Base-by-base conservation (phyloP, 2,888 invertebrate genomes). In the Ceratothoa steindachneri region DNA sequence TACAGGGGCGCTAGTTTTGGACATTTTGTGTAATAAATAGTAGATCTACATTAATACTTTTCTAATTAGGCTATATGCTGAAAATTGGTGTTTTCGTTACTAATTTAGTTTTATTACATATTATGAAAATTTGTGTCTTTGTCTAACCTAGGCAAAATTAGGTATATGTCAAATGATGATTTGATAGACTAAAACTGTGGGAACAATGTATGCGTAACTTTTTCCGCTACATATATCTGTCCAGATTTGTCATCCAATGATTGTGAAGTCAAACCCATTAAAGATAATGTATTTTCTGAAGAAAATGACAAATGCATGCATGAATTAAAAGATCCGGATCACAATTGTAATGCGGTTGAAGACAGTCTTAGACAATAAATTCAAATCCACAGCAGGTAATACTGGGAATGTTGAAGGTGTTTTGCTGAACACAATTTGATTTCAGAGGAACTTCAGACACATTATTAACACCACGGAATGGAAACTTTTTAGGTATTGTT, bases 401-500 rank as follows among this genome's bases (percentile, higher is more conserved):
- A 5, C 24, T 55, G 55, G 19, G 55, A 55, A 55, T 55, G 7
- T 55, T 55, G 55, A 55, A 55, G 19, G 55, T 22, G 19, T 55
- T 55, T 55, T 15, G 55, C 55, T 55, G 55, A 55, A 55, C 55
- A 19, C 55, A 55, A 55, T 55, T 55, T 55, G 55, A 22, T 55
- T 55, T 55, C 55, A 55, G 55, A 55, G 55, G 55, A 55, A 55
- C 55, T 55, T 55, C 55, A 55, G 55, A 22, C 55, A 22, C 19
- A 55, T n/a, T n/a, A n/a, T 55, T 55, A 15, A 55, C 55, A 55
- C 55, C 55, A 19, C 55, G 19, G 12, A 19, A 55, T 55, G 55
- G 55, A 19, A 41, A 41, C 15, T 41, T 41, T 41, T 41, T 41
- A 41, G 41, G 15, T 41, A 5, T 41, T 41, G 41, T 41, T 41